A percentile compares a stretch with the other conserved stretches of the same genome.
Conservation (phyloP, 2,797 vertebrate genomes). For the Podargus strigoides region DNA sequence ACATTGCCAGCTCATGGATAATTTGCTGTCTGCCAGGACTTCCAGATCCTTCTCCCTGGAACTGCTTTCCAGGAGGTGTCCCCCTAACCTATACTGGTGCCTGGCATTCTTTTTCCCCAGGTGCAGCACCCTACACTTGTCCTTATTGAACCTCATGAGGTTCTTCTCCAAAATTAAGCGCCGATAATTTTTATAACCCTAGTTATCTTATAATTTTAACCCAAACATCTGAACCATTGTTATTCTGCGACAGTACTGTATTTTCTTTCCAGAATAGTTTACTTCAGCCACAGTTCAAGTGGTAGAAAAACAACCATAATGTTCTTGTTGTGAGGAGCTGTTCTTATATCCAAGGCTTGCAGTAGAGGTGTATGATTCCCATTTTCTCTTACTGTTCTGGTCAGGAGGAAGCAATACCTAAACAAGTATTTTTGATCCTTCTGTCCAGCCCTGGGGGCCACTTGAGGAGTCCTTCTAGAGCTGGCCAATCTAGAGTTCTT, state of each 20-base stretch:
- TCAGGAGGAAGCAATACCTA: not conserved
- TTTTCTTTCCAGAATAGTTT: not conserved
- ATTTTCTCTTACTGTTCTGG: not conserved
- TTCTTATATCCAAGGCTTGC: not conserved
- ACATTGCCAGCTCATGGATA: too few species aligned
- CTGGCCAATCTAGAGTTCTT: not conserved
- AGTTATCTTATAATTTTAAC: not conserved
- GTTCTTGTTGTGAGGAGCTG: not conserved
- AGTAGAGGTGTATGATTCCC: fast-evolving
- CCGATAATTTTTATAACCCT: not conserved
- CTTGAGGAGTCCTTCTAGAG: not conserved
- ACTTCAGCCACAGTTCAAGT: not conserved
- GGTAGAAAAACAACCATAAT: not conserved
- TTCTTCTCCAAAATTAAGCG: not conserved
- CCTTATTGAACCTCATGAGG: too few species aligned
- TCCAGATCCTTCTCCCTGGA: too few species aligned
- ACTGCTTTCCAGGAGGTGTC: too few species aligned
- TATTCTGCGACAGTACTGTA: not conserved
- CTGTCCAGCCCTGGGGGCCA: not conserved
- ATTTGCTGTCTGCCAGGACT: too few species aligned
- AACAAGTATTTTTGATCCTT: not conserved
- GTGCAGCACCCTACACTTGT: too few species aligned
- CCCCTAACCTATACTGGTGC: too few species aligned
- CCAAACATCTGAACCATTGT: not conserved
- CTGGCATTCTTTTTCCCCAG: too few species aligned